Conservation (phyloP, 2,888 invertebrate genomes). For the Caenorhabditis parvicauda region DNA sequence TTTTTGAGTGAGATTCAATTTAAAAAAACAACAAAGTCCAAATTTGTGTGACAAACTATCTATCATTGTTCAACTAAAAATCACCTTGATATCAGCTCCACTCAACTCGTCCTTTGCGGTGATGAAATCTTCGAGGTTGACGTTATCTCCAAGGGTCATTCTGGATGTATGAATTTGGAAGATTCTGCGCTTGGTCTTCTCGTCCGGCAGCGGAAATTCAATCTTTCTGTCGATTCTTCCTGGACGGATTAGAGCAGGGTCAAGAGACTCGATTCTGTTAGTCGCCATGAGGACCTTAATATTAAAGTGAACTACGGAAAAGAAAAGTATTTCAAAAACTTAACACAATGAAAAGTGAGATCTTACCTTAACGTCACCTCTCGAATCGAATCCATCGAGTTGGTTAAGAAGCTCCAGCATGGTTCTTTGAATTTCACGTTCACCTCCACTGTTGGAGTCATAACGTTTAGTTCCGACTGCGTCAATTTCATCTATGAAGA, state of each 20-base stretch:
- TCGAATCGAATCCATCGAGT: slow-evolving; percentile 92
- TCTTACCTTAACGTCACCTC: slow-evolving; percentile 91
- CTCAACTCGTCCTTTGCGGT: slow-evolving; percentile 99
- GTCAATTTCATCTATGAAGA: slow-evolving; percentile 97
- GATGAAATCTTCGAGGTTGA: slow-evolving; percentile 91
- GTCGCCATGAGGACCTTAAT: slow-evolving; percentile 89
- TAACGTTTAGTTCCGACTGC: slow-evolving; percentile 95
- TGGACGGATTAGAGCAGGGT: slow-evolving; percentile 95
- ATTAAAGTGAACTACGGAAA: not conserved
- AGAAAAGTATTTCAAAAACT: no score
- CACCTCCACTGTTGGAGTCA: slow-evolving; percentile 98
- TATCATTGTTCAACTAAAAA: not conserved
- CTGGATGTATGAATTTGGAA: slow-evolving; percentile 87
- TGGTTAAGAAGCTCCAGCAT: slow-evolving; percentile 99
- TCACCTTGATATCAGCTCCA: slow-evolving; percentile 72
- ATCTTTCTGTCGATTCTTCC: slow-evolving; percentile 99
- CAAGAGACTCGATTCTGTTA: slow-evolving; percentile 94
- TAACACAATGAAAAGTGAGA: not conserved
- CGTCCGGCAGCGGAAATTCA: slow-evolving; percentile 97
- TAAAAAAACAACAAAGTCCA: no score
- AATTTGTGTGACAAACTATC: not conserved
- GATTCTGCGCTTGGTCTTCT: slow-evolving; percentile 86
- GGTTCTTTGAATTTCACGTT: slow-evolving; percentile 97
- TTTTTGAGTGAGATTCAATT: no score
- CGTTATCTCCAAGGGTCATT: slow-evolving; percentile 95